These are phyloP conservation scores for Sitta europaea DNA, from an alignment of 2,113 vertebrate species.

Conservation along the genomic window DNA sequence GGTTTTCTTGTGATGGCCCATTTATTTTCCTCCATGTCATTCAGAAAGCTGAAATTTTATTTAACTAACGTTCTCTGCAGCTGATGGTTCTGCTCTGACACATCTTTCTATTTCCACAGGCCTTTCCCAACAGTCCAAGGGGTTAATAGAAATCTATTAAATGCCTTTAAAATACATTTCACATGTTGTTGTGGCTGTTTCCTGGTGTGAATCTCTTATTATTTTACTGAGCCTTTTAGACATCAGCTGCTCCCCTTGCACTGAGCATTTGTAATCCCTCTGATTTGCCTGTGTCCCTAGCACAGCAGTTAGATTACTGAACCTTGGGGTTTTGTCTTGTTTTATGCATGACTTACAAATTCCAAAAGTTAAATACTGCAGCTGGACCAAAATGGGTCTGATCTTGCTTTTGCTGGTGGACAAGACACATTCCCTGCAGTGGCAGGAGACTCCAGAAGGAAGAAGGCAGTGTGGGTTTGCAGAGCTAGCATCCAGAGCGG, in stretches of 20 bases:
- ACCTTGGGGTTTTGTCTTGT: neutral
- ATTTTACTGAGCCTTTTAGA: constrained; percentile 43
- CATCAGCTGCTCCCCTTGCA: constrained; percentile 1
- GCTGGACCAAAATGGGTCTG: neutral
- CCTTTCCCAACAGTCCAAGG: constrained; percentile 4
- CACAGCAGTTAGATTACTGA: neutral
- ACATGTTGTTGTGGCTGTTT: constrained; percentile 22
- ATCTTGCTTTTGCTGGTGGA: neutral
- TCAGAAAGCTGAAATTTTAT: constrained; percentile 7
- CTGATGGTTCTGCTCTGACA: constrained; percentile 11
- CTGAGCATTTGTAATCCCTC: neutral
- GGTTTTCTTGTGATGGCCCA: neutral
- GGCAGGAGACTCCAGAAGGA: neutral
- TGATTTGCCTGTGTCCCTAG: neutral
- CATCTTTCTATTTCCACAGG: neutral
- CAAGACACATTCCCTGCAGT: neutral
- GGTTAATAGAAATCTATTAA: constrained; percentile 47
- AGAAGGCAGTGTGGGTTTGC: neutral
- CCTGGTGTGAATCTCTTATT: constrained; percentile 31
- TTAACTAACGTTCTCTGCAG: neutral
- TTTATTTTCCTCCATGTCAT: neutral
- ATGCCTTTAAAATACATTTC: constrained; percentile 50
- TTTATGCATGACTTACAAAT: neutral
- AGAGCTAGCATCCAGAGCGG: neutral
- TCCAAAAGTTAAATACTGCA: neutral